These are phyloP conservation scores for Emys orbicularis DNA, from an alignment of 2,797 vertebrate genomes.

Conservation along the genomic window DNA sequence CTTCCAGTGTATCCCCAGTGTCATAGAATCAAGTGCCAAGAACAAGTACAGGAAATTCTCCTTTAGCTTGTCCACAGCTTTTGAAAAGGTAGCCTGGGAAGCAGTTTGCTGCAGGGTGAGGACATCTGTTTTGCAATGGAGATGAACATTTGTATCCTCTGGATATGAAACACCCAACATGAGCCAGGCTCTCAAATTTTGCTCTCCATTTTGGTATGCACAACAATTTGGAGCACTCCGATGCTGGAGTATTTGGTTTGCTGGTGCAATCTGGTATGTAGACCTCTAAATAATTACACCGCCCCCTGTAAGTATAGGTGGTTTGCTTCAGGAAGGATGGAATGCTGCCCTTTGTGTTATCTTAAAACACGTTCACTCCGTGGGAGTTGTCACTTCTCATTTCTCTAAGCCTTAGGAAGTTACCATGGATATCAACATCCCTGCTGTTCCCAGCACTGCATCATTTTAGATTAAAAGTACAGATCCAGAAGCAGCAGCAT, in stretches of 20 bases:
- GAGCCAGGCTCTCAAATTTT: neutral
- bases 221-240: neutral
- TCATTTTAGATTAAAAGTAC: neutral
- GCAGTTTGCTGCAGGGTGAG: neutral
- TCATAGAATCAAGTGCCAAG: rapidly evolving
- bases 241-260: neutral
- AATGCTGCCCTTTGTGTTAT: neutral
- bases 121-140: neutral
- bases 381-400: neutral
- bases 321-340: neutral
- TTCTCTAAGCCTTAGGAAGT: neutral
- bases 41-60: rapidly evolving
- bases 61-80: neutral
- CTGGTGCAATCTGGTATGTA: neutral
- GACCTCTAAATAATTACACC: neutral
- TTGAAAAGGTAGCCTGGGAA: rapidly evolving
- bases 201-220: neutral
- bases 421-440: neutral
- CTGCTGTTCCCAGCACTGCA: rapidly evolving
- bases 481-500: rapidly evolving
- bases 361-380: neutral
- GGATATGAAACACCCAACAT: neutral
- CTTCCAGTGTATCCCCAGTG: rapidly evolving
- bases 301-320: neutral
- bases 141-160: neutral